Conservation (phyloP, 2,797 vertebrate genomes). For the Hydrophis major region DNA sequence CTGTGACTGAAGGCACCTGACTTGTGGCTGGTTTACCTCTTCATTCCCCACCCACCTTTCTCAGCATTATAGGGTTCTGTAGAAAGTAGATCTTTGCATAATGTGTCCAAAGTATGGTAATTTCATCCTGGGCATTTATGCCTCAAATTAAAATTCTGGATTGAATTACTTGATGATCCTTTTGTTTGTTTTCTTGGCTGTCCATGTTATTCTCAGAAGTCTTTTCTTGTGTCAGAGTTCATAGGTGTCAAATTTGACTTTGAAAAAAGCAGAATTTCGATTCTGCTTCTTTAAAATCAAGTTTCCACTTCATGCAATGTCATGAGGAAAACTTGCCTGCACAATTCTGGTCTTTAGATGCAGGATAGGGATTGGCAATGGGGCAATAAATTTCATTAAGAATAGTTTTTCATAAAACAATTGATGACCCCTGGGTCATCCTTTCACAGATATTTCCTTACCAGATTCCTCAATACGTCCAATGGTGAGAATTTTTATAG, state of each 20-base stretch:
- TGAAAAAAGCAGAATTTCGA: neutral
- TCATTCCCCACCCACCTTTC: neutral
- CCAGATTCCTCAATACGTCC: neutral
- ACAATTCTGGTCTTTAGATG: neutral
- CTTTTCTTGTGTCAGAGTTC: neutral
- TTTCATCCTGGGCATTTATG: neutral
- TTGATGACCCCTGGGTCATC: neutral
- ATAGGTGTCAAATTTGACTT: neutral
- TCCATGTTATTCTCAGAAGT: neutral
- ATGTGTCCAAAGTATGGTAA: neutral
- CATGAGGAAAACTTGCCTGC: neutral
- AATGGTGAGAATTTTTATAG: neutral
- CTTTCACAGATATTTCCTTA: neutral
- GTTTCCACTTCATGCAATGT: neutral
- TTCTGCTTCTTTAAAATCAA: neutral
- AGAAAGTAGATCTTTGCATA: neutral
- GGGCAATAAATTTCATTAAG: neutral
- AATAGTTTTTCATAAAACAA: neutral
- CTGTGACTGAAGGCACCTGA: neutral
- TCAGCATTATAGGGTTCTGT: neutral
- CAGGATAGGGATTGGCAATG: neutral
- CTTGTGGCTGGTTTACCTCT: neutral
- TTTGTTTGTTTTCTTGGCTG: neutral
- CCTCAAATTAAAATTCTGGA: neutral
- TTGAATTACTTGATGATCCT: neutral